These are phyloP conservation scores for Mesocentrotus franciscanus DNA, from an alignment of 53 echinoderm and acorn worm genomes.

Conservation along the genomic window DNA sequence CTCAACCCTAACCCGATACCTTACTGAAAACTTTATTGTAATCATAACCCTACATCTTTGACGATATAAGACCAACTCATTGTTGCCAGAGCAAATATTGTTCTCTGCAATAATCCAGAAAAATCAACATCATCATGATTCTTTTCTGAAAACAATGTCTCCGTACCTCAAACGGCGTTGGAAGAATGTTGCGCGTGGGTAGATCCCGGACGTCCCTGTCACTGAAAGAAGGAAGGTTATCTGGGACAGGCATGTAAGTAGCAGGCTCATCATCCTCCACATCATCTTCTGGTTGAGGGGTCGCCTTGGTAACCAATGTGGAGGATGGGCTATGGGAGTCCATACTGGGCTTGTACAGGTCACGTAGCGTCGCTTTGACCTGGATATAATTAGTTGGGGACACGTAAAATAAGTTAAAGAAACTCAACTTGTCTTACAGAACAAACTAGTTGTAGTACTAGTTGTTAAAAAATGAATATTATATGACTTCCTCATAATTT, in stretches of 20 bases:
- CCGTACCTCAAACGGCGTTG: constrained; percentile 57
- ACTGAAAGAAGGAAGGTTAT: neutral
- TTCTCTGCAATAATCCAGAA: neutral
- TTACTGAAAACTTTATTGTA: too few species aligned
- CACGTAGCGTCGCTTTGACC: constrained; percentile 62
- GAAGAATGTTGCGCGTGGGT: constrained; percentile 51
- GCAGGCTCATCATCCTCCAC: constrained; percentile 21
- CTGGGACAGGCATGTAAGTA: constrained; percentile 49
- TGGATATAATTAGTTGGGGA: neutral
- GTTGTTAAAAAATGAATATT: too few species aligned
- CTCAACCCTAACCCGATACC: neutral
- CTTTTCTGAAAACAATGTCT: neutral
- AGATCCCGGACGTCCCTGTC: constrained; percentile 11
- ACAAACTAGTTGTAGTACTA: neutral
- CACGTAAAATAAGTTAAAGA: neutral
- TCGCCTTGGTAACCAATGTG: constrained; percentile 30
- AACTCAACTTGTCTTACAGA: neutral
- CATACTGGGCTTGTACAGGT: constrained; percentile 48
- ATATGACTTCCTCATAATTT: neutral
- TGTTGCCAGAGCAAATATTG: neutral
- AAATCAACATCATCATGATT: neutral
- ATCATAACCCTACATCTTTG: neutral
- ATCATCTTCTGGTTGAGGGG: neutral
- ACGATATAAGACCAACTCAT: neutral
- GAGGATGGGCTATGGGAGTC: constrained; percentile 33